Base-by-base conservation (phyloP, 2,888 invertebrate species). In the Liposcelis brunnea region DNA sequence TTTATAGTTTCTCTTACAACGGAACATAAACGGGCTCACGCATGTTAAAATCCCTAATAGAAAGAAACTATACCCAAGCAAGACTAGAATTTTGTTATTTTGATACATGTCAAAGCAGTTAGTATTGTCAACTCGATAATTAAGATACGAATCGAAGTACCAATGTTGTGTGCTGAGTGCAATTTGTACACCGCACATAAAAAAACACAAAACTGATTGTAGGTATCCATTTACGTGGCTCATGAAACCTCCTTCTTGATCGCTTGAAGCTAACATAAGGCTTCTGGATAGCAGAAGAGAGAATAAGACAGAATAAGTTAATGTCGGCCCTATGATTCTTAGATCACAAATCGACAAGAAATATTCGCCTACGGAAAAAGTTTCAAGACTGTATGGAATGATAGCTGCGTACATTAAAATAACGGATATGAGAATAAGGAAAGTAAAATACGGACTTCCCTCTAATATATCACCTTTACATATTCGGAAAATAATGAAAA, bases 191-290 rank as follows among this genome's bases (percentile, higher is more conserved):
- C 71, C 66, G 31, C 70, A 68, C 55, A 77, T 74, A 55, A 78
- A 77, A 38, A 76, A 64, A 46, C 72, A 69, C 52, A 79, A 67
- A 12, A 75, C 65, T 1, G 72, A 66, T 56, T 80, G 79, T 6
- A 80, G 69, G 34, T 77, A 73, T 2, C 80, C 80, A 50, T 78
- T 75, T 7, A 80, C 71, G 54, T 80, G 80, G 3, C 75, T 74
- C 50, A 77, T 69, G 51, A 79, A 75, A 0, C 77, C 74, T 1
- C 75, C 72, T 48, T 76, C 75, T 48, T 72, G 53, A 51, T 62
- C 75, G 40, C 76, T 74, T 2, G 77, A 75, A 1, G 77, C 74
- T 40, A 80, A 59, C 60, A 80, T 71, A 5, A 80, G 65, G 2
- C 73, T 68, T 12, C 80, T 66, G 8, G 77, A 70, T 6, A 80